Percentiles rank a stretch among this genome's conserved stretches.
Evolutionary conservation across 2,797 vertebrate species (phyloP).

Genomic region (Gymnoscopelus microlampas): DNA sequence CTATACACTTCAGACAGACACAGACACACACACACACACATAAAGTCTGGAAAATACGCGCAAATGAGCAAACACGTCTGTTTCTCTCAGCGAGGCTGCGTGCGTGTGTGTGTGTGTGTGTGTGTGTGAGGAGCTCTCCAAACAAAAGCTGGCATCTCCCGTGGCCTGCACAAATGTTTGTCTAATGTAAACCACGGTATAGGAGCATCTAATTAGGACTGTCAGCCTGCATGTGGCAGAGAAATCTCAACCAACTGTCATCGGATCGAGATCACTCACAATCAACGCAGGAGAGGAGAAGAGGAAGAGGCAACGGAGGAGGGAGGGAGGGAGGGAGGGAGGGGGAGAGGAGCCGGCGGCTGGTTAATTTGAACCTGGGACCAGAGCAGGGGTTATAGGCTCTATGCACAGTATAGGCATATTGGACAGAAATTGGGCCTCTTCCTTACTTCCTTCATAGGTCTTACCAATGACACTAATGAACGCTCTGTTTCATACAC

Average conservation of each 20-base stretch:
- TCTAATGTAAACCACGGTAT: constrained; percentile 81
- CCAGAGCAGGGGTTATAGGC: constrained; percentile 50
- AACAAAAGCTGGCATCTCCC: constrained; percentile 82
- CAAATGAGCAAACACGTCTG: constrained; percentile 76
- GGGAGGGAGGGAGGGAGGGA: constrained; percentile 9
- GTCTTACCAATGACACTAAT: too few relatives aligned
- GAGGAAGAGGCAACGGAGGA: constrained; percentile 33
- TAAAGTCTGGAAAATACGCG: constrained; percentile 70
- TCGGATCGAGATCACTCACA: constrained; percentile 72
- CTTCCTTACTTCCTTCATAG: too few relatives aligned
- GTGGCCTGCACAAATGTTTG: constrained; percentile 81
- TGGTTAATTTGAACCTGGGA: constrained; percentile 52
- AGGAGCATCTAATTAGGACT: constrained; percentile 82
- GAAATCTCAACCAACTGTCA: constrained; percentile 83
- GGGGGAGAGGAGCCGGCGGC: constrained; percentile 57
- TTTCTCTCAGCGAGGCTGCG: constrained; percentile 56
- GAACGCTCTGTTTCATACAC: too few relatives aligned
- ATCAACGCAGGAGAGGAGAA: constrained; percentile 69
- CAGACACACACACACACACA: constrained; percentile 65
- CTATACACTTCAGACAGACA: constrained; percentile 68
- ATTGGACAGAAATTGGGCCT: too few relatives aligned
- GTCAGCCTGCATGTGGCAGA: constrained; percentile 79
- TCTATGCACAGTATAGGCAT: too few relatives aligned
- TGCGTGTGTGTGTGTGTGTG: constrained; percentile 33
- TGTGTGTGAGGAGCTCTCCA: constrained; percentile 65